phyloP scores from a whole-genome alignment of 2,113 vertebrate genomes.

The Theristicus caerulescens region DNA sequence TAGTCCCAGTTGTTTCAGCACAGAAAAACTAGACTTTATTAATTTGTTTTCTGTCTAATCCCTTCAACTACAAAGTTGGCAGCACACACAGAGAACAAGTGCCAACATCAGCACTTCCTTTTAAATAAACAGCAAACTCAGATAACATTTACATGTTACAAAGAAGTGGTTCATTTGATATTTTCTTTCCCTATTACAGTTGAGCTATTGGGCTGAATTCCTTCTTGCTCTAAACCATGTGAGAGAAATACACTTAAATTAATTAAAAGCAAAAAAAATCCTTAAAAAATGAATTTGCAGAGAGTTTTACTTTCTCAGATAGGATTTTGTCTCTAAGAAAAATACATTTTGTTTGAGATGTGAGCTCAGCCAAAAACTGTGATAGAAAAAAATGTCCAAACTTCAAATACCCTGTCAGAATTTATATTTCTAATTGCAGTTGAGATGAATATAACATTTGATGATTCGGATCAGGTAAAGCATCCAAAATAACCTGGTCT shows the following conservation, averaged over 20 bases:
- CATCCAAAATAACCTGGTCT: neutral
- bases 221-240: neutral
- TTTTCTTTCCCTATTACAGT: conserved; percentile 1
- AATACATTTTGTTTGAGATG: neutral
- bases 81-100: neutral
- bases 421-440: neutral
- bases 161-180: neutral
- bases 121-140: conserved; percentile 37
- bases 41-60: conserved; percentile 29
- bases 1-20: neutral
- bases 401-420: neutral
- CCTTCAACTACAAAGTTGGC: conserved; percentile 2
- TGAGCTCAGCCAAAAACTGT: neutral
- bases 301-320: neutral
- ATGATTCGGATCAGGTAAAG: neutral
- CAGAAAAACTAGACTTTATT: conserved; percentile 32
- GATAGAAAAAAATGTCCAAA: neutral
- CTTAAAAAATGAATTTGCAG: neutral
- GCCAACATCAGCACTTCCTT: conserved; percentile 43
- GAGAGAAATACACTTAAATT: neutral
- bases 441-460: neutral
- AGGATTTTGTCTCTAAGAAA: neutral
- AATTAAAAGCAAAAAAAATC: neutral
- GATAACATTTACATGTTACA: conserved; percentile 12
- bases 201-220: neutral